Percentiles rank a stretch among this genome's conserved stretches.
Evolutionary conservation across 2,113 vertebrate genomes (phyloP).

Genomic region (Engraulis encrasicolus): DNA sequence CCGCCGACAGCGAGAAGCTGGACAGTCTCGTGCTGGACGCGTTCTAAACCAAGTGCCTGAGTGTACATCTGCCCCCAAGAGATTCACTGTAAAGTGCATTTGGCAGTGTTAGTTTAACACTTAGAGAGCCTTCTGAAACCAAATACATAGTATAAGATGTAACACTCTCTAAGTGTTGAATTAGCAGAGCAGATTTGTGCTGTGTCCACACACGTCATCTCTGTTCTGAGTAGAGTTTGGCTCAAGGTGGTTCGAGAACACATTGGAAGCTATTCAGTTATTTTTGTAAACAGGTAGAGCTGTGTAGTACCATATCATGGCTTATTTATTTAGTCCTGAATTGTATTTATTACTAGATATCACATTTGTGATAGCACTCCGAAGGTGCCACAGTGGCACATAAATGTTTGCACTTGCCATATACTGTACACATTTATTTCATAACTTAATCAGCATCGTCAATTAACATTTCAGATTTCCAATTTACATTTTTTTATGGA

Average conservation of each 20-base stretch:
- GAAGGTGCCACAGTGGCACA: background rate
- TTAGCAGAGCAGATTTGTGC: too few relatives aligned
- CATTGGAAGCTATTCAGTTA: background rate
- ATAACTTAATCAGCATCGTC: background rate
- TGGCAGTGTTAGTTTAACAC: too few relatives aligned
- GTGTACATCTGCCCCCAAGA: background rate
- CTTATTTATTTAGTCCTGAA: slow-evolving; percentile 8
- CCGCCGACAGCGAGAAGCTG: slow-evolving; percentile 75
- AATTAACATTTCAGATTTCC: background rate
- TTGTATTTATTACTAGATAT: slow-evolving; percentile 1
- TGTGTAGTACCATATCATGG: slow-evolving; percentile 15
- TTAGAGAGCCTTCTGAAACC: too few relatives aligned
- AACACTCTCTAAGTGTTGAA: too few relatives aligned
- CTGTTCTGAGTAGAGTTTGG: background rate
- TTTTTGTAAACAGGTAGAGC: slow-evolving; percentile 3
- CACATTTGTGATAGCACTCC: background rate
- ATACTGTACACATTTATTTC: background rate
- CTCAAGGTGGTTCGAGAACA: background rate
- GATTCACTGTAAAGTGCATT: too few relatives aligned
- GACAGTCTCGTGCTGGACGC: slow-evolving; percentile 65
- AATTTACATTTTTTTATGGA: background rate
- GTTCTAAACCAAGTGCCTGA: slow-evolving; percentile 55
- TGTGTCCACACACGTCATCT: background rate
- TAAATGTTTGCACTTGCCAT: background rate
- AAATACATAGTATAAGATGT: too few relatives aligned